Base-by-base conservation (phyloP, 2,888 invertebrate genomes). In the Gnatocerus cornutus region DNA sequence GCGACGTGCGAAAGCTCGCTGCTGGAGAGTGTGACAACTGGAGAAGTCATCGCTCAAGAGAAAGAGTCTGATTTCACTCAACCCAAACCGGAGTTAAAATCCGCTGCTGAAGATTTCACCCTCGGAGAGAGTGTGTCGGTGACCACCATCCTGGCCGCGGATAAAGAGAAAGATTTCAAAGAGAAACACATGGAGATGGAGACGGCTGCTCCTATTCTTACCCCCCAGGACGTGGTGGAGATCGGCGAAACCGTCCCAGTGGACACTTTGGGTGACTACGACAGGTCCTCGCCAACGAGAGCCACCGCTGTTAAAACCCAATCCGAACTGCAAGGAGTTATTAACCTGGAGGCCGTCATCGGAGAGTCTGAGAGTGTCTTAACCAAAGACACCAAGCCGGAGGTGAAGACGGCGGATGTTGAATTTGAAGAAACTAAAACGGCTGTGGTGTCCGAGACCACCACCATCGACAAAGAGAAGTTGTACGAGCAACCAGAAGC, bases 311-410 rank as follows among this genome's bases (percentile, higher is more conserved):
- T 79, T n/a, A 65, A 88, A 27, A 86, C 87, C 67, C 88, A 88
- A 73, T 84, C 88, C 50, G 85, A 87, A 39, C 82, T 87, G 64
- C 88, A 88, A 79, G 87, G 89, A 77, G 71, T 91, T 29, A 79
- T 88, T 21, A 84, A 87, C 43, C 87, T 86, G 46, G 88, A 90
- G 77, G 86, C 88, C 10, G 84, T 87, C 71, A 80, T 80, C 21
- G 88, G 86, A 70, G 92, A 92, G 85, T 87, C 86, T 71, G 92
- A 92, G 86, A 83, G 80, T 52, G 79, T 86, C 66, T 75, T 87
- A 43, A 84, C 84, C 61, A 84, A 86, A 46, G 86, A 87, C 82
- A 79, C 86, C 3, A 76, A 85, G 68, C 81, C 86, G 10, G 85
- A 84, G 74, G 81, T 85, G 71, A 85, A 87, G 74, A 84, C 79